These are phyloP conservation scores for Stegostoma tigrinum DNA, from an alignment of 2,113 vertebrate species.

Conservation along the genomic window DNA sequence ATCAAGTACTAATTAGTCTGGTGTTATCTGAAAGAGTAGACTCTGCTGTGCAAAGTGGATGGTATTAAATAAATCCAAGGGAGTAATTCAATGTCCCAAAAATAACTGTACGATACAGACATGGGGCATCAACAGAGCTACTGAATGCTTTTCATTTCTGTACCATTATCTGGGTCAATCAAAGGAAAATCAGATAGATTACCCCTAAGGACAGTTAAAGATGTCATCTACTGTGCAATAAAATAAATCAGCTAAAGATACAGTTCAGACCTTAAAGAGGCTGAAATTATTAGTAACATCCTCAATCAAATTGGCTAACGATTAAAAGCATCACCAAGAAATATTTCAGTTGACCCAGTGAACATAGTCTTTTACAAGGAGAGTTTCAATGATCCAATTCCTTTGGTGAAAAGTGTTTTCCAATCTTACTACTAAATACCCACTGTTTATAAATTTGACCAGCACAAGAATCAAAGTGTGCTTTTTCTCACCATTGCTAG, in stretches of 20 bases:
- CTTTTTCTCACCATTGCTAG: background rate
- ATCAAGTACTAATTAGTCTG: conserved; percentile 12
- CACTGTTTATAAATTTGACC: background rate
- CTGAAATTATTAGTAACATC: background rate
- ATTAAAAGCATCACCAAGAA: background rate
- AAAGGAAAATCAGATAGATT: background rate
- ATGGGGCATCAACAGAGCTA: background rate
- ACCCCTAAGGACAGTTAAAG: background rate
- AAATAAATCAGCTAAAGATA: background rate
- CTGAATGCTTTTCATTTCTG: background rate
- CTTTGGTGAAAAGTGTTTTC: background rate
- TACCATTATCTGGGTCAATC: background rate
- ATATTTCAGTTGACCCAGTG: background rate
- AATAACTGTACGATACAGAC: background rate
- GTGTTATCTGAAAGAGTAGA: background rate
- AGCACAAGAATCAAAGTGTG: background rate
- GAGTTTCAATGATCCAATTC: background rate
- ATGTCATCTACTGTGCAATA: background rate
- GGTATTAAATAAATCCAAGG: background rate
- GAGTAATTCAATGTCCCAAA: background rate
- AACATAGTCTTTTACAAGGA: background rate
- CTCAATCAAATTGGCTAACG: background rate
- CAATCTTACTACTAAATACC: background rate
- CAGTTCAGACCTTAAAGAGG: background rate
- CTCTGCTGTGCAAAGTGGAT: background rate